These are phyloP conservation scores for Tetranychus truncatus DNA, from an alignment of 2,888 invertebrate genomes.

Conservation along the genomic window DNA sequence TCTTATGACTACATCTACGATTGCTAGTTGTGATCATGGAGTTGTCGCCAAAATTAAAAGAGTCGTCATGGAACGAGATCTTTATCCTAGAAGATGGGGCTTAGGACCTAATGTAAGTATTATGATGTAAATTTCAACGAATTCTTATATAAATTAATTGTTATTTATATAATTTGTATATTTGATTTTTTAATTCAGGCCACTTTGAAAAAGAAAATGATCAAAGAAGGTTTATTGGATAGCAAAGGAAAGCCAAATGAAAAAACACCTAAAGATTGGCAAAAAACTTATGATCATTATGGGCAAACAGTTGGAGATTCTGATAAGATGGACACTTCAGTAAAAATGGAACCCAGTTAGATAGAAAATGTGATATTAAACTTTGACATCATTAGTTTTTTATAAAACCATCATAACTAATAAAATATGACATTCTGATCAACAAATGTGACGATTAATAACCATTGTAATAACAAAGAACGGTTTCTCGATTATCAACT, in stretches of 20 bases:
- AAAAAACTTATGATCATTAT: conserved; percentile 42
- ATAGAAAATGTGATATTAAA: conserved; percentile 18
- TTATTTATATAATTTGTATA: conserved; percentile 74
- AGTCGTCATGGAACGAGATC: conserved; percentile 97
- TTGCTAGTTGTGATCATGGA: conserved; percentile 92
- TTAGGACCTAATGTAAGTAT: conserved; percentile 60
- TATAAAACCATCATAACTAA: too few species aligned
- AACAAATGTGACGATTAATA: too few species aligned
- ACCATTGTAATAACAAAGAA: too few species aligned
- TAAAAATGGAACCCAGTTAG: background rate
- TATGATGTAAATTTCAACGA: conserved; percentile 48
- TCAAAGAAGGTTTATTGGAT: conserved; percentile 73
- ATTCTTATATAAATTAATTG: conserved; percentile 57
- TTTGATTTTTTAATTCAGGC: conserved; percentile 39
- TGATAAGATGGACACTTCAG: background rate
- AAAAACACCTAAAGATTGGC: conserved; percentile 80
- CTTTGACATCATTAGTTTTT: too few species aligned
- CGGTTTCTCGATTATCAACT: too few species aligned
- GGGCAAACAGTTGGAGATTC: background rate
- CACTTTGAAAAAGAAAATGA: conserved; percentile 66
- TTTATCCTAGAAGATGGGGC: conserved; percentile 96
- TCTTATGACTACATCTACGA: conserved; percentile 92
- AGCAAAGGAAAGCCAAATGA: conserved; percentile 93
- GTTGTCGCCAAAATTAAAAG: conserved; percentile 90
- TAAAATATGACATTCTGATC: too few species aligned